A percentile compares a stretch with the other conserved stretches of the same genome.
Evolutionary conservation across 37 sponge, comb jelly and placozoan species (phyloP).

Genomic region (Diacarnus erythraeanus): DNA sequence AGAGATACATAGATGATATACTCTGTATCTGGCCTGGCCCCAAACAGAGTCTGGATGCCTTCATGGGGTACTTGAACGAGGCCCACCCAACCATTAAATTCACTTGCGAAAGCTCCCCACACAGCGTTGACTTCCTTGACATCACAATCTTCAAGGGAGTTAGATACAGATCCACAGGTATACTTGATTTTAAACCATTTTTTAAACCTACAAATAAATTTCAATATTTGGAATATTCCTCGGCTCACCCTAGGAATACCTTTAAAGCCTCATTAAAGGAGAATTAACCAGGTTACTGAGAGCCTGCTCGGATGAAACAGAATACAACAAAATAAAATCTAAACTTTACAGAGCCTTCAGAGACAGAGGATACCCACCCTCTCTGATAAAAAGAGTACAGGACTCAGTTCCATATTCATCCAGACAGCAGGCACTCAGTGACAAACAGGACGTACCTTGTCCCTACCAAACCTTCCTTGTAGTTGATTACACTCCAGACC

Average conservation of each 20-base stretch:
- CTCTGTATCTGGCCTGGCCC: neutral
- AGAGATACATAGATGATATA: neutral
- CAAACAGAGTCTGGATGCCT: neutral
- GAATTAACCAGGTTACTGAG: neutral
- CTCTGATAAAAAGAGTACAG: neutral
- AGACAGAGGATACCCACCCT: neutral
- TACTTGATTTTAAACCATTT: too few relatives aligned
- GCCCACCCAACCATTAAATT: neutral
- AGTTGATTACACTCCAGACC: too few relatives aligned
- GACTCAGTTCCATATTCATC: too few relatives aligned
- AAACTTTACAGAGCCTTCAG: neutral
- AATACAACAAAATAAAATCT: too few relatives aligned
- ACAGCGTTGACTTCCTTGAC: too few relatives aligned
- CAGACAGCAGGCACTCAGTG: too few relatives aligned
- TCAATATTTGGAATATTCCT: neutral
- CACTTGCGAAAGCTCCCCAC: neutral
- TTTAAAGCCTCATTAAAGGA: neutral
- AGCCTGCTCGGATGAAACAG: neutral
- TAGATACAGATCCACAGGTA: neutral
- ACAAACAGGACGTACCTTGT: neutral
- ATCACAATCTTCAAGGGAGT: neutral
- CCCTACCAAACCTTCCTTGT: neutral
- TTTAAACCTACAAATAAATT: constrained; percentile 31
- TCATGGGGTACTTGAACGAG: neutral
- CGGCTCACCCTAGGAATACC: neutral